Evolutionary conservation across 2,797 vertebrate species (phyloP).

Genomic region (Rallus crepitans): DNA sequence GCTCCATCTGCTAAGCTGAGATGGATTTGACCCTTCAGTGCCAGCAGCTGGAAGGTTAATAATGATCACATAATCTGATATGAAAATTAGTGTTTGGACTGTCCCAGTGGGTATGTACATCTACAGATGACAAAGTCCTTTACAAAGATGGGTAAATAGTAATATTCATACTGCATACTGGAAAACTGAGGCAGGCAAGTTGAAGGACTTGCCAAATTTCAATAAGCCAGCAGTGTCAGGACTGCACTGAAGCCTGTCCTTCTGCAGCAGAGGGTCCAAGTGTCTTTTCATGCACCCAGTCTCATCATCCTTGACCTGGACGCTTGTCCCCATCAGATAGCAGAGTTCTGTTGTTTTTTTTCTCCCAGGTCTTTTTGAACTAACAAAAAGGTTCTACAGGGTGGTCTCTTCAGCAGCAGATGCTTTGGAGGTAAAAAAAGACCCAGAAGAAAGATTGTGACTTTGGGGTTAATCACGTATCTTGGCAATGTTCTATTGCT

Average conservation of each 20-base stretch:
- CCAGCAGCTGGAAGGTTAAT: slow-evolving; percentile 41
- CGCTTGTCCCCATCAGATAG: too few species aligned
- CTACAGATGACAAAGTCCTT: not conserved
- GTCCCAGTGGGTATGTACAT: not conserved
- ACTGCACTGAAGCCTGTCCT: not conserved
- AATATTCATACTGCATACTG: not conserved
- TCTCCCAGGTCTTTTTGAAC: not conserved
- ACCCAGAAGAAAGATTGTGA: not conserved
- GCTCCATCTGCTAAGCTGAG: not conserved
- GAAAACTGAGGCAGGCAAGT: not conserved
- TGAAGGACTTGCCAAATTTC: not conserved
- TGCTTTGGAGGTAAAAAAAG: not conserved
- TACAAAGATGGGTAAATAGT: not conserved
- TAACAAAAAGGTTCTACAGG: not conserved
- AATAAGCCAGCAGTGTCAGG: not conserved
- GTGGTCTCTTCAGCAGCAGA: not conserved
- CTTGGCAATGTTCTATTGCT: not conserved
- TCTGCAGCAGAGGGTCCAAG: not conserved
- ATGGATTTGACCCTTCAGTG: slow-evolving; percentile 39
- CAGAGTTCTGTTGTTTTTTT: not conserved
- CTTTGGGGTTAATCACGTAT: not conserved
- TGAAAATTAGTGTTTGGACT: slow-evolving; percentile 58
- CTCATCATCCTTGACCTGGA: not conserved
- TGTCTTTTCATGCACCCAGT: not conserved
- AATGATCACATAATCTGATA: slow-evolving; percentile 27